Conservation (phyloP, 2,797 vertebrate species). For the Danio choprae region DNA sequence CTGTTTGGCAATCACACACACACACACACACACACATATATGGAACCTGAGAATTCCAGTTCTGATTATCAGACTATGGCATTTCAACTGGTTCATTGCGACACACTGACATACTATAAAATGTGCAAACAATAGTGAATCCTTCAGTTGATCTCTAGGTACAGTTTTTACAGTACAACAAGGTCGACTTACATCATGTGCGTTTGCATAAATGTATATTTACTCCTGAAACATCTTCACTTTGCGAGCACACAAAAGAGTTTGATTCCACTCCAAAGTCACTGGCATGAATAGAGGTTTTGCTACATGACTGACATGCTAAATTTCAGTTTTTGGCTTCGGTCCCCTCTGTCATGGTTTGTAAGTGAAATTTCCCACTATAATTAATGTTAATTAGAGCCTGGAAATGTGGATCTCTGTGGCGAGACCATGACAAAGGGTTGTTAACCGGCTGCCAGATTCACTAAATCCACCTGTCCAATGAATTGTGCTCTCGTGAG, state of each 20-base stretch:
- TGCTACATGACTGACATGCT: conserved; percentile 64
- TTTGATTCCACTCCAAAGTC: conserved; percentile 32
- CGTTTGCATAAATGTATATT: conserved; percentile 39
- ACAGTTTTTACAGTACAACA: neutral
- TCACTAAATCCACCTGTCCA: conserved; percentile 83
- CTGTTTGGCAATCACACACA: conserved; percentile 49
- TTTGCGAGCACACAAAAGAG: conserved; percentile 17
- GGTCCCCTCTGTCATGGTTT: conserved; percentile 67
- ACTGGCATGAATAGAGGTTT: conserved; percentile 55
- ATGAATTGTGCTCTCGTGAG: conserved; percentile 62
- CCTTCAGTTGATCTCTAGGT: neutral
- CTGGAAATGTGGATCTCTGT: conserved; percentile 80
- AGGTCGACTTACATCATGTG: neutral
- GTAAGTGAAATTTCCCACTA: conserved; percentile 79
- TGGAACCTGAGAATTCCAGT: conserved; percentile 55
- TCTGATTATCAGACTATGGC: conserved; percentile 63
- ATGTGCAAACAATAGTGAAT: conserved; percentile 11
- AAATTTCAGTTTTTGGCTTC: conserved; percentile 63
- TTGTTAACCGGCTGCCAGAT: conserved; percentile 85
- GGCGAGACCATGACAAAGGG: conserved; percentile 83
- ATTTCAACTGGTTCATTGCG: conserved; percentile 55
- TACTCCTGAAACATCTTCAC: conserved; percentile 11
- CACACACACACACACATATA: conserved; percentile 47
- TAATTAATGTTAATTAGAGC: conserved; percentile 85
- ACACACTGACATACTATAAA: conserved; percentile 18